Percentiles rank a stretch among this genome's conserved stretches.
These are phyloP conservation scores for Centrocercus urophasianus DNA, from an alignment of 2,113 vertebrate species.

Conservation along the genomic window DNA sequence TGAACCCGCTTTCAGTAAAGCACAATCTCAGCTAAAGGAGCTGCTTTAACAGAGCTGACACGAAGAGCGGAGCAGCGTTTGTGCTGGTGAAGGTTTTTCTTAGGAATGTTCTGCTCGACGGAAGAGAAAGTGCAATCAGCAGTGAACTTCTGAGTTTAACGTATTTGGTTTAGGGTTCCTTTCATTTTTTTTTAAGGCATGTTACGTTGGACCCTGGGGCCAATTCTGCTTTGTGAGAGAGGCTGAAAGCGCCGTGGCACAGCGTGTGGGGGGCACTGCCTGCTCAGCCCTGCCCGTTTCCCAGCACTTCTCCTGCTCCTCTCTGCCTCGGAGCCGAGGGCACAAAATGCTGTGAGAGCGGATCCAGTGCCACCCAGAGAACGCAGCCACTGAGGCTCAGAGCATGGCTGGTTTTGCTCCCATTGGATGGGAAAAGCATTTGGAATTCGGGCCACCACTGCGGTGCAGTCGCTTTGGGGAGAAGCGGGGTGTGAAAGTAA, in stretches of 20 bases:
- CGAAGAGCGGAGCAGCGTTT: neutral
- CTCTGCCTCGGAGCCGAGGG: neutral
- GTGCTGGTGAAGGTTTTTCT: neutral
- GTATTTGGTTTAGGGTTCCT: neutral
- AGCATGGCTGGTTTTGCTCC: neutral
- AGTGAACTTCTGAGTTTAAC: neutral
- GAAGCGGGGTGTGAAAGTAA: neutral
- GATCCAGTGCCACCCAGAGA: neutral
- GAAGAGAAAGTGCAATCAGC: neutral
- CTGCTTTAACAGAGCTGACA: constrained; percentile 6
- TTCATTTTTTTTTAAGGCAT: neutral
- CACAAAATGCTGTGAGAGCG: neutral
- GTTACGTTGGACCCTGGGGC: neutral
- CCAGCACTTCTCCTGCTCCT: neutral
- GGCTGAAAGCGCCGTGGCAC: rapidly evolving
- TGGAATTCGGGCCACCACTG: neutral
- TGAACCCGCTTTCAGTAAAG: constrained; percentile 21
- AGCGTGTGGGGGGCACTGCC: neutral
- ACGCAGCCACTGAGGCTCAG: neutral
- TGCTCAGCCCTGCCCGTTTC: rapidly evolving
- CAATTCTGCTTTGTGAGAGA: rapidly evolving
- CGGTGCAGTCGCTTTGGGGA: rapidly evolving
- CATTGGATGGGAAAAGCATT: neutral
- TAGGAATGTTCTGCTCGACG: neutral
- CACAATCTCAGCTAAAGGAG: neutral